Conservation (phyloP, 2,113 vertebrate genomes). For the Solea solea region DNA sequence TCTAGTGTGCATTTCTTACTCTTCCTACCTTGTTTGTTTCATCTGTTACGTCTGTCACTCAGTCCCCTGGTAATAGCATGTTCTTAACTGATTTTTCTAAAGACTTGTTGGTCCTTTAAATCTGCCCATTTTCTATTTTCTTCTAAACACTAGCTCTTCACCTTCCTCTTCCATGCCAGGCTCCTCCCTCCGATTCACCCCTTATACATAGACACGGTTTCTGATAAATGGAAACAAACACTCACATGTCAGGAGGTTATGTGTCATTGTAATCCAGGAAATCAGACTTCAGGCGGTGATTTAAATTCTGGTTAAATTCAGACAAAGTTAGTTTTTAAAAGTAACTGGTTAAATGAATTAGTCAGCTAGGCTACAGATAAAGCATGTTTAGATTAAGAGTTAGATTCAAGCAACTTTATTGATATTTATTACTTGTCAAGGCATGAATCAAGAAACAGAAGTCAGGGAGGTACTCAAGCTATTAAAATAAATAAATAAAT, state of each 20-base stretch:
- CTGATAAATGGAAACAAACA: slow-evolving; percentile 15
- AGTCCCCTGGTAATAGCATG: not conserved
- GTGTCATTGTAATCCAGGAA: not conserved
- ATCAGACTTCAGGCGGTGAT: not conserved
- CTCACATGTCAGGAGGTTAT: not conserved
- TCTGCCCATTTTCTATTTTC: not conserved
- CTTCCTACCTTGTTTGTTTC: not conserved
- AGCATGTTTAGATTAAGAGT: no score
- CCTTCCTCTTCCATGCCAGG: not conserved
- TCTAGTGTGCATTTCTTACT: no score
- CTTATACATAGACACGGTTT: slow-evolving; percentile 16
- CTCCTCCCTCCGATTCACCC: slow-evolving; percentile 1
- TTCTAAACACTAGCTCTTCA: not conserved
- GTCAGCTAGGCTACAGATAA: no score
- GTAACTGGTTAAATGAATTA: no score
- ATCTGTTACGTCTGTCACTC: not conserved
- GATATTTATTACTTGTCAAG: no score
- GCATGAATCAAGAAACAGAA: no score
- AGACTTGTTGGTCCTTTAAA: slow-evolving; percentile 28
- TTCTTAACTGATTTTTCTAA: slow-evolving; percentile 45
- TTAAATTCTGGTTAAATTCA: no score
- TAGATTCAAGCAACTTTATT: no score
- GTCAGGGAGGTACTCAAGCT: no score
- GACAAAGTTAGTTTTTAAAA: not conserved
- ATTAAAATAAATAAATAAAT: no score